A percentile compares a stretch with the other conserved stretches of the same genome.
These are phyloP conservation scores for Ceriagrion tenellum DNA, from an alignment of 2,888 invertebrate genomes.

Conservation along the genomic window DNA sequence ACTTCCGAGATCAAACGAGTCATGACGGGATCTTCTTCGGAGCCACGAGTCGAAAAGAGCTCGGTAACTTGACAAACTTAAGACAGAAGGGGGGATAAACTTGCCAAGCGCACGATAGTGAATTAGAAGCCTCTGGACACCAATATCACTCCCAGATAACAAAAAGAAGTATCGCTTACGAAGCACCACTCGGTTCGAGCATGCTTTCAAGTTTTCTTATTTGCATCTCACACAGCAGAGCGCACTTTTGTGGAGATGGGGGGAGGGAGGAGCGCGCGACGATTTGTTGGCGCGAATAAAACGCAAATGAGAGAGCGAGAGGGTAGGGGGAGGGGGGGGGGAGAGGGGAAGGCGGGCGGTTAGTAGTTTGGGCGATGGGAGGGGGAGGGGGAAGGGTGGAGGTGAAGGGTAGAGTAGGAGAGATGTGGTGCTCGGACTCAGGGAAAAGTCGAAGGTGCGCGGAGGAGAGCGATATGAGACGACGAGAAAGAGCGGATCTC, in stretches of 20 bases:
- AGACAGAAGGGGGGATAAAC: neutral
- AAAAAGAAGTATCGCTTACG: neutral
- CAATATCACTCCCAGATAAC: neutral
- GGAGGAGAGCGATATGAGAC: too few relatives aligned
- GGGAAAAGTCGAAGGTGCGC: too few relatives aligned
- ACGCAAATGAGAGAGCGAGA: slow-evolving; percentile 36
- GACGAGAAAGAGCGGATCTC: too few relatives aligned
- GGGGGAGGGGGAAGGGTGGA: too few relatives aligned
- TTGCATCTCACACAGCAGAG: slow-evolving; percentile 27
- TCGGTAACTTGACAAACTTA: neutral
- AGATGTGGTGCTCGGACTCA: too few relatives aligned
- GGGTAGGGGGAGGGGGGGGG: too few relatives aligned
- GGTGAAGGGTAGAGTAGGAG: too few relatives aligned
- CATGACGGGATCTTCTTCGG: neutral
- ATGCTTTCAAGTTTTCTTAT: neutral
- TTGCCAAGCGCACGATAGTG: neutral
- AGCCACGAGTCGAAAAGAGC: neutral
- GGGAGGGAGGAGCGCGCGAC: neutral
- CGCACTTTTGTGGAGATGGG: neutral
- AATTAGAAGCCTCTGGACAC: neutral
- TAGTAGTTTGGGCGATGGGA: too few relatives aligned
- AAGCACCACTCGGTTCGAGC: neutral
- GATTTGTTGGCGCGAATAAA: slow-evolving; percentile 34
- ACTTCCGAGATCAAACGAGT: neutral
- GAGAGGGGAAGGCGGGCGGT: too few relatives aligned